A percentile compares a stretch with the other conserved stretches of the same genome.
These are phyloP conservation scores for Maccullochella peelii DNA, from an alignment of 2,113 vertebrate genomes.

Conservation along the genomic window DNA sequence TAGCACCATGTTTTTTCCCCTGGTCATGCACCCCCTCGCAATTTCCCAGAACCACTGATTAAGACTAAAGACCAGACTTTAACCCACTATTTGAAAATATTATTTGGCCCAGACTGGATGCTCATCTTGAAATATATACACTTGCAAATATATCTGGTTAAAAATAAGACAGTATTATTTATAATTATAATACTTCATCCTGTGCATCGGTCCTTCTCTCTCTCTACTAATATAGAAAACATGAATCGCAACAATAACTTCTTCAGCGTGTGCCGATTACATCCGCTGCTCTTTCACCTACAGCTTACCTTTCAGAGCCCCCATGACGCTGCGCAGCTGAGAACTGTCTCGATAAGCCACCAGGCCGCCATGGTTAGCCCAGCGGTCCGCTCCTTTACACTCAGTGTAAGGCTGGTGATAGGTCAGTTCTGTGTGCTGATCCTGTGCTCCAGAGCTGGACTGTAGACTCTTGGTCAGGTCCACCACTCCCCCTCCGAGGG, in stretches of 20 bases:
- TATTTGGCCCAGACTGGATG: slow-evolving; percentile 27
- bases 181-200: slow-evolving; percentile 46
- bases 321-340: slow-evolving; percentile 71
- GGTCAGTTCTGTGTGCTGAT: slow-evolving; percentile 75
- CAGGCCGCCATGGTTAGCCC: slow-evolving; percentile 84
- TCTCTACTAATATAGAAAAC: slow-evolving; percentile 34
- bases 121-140: slow-evolving; percentile 26
- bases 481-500: slow-evolving; percentile 82
- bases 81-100: slow-evolving; percentile 20
- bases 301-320: slow-evolving; percentile 75
- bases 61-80: slow-evolving; percentile 7
- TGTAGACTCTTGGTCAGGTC: slow-evolving; percentile 76
- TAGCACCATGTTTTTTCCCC: neutral
- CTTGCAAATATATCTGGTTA: slow-evolving; percentile 45
- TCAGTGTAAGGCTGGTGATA: slow-evolving; percentile 76
- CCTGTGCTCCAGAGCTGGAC: neutral
- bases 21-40: neutral
- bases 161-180: slow-evolving; percentile 38
- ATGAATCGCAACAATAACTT: slow-evolving; percentile 24
- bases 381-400: slow-evolving; percentile 76
- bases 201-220: no score
- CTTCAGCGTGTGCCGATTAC: neutral
- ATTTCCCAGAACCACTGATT: neutral
- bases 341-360: slow-evolving; percentile 82
- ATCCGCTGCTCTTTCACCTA: slow-evolving; percentile 26